Evolutionary conservation across 92 coral and sea anemone species (phyloP).

Genomic region (Bergia puertoricense): DNA sequence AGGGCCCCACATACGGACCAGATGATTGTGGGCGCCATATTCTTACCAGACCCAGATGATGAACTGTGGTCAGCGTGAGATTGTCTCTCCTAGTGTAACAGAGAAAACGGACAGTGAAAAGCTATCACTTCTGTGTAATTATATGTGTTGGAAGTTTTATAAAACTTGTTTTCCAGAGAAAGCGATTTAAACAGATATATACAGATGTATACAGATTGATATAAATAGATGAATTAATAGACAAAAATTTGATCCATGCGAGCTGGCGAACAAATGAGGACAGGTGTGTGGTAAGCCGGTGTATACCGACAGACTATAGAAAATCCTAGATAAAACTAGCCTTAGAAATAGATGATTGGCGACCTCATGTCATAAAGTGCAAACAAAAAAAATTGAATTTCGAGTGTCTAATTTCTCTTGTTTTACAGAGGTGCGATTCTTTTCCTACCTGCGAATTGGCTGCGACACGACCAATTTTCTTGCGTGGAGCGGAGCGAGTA

Average conservation of each 20-base stretch:
- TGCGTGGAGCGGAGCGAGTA: no score
- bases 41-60: not conserved
- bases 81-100: not conserved
- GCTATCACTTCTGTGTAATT: no score
- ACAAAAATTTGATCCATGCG: no score
- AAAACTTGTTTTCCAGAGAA: not conserved
- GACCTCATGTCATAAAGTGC: not conserved
- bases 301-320: no score
- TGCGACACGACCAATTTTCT: not conserved
- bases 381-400: not conserved
- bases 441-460: not conserved
- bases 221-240: no score
- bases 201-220: no score
- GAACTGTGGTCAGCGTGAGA: not conserved
- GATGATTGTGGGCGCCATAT: not conserved
- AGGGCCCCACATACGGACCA: not conserved
- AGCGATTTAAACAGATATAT: no score
- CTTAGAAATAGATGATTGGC: not conserved
- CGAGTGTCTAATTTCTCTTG: not conserved
- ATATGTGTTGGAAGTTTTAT: not conserved
- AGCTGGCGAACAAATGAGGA: no score
- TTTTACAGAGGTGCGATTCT: no score
- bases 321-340: no score
- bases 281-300: no score
- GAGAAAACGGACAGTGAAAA: not conserved